Evolutionary conservation across 2,888 invertebrate genomes (phyloP), one percentile per base, ranked within the genome.

Genomic region (Eupelmus urozonus): DNA sequence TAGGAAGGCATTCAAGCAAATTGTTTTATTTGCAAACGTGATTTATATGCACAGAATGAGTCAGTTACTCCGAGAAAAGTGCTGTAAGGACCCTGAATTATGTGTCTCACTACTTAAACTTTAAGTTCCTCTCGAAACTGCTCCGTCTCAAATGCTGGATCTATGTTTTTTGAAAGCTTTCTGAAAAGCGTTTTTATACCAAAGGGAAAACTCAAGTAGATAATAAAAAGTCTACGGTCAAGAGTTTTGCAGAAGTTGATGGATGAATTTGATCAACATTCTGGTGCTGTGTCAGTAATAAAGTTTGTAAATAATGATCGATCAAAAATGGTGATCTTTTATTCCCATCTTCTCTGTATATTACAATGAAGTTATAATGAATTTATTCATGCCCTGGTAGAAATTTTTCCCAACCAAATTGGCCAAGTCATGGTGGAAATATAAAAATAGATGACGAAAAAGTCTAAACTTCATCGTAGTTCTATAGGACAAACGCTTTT

Each of bases 231-330:
- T 81, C 94, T 9, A 94, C 95, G 83, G 94, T 94, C 66, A 96
- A 96, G 87, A 96, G 95, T 88, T 96, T 96, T 91, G 94, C 95
- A 67, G 96, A 96, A 53, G 95, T 97, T 49, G 95, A 96, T 89
- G n/a, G 96, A 96, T 86, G 95, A 96, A 82, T 96, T 96, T 91
- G 96, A 97, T 90, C 96, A 96, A 92, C 95, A 95, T 85, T 91
- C 91, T 45, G 92, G 93, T 78, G 92, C 94, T 87, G 95, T 96
- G 51, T 94, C 94, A 20, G 93, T 95, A 89, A 93, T 96, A 34
- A 95, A 95, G 88, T 96, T 95, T 91, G 96, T 96, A 0, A 95
- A 96, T 90, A 96, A 96, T 88, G 96, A 96, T 86, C 93, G 94
- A 78, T 94, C 95, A n/a, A n/a, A n/a, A n/a, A n/a, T n/a, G n/a